Evolutionary conservation across 1,140 invertebrate species (phyloP).

Genomic region (Carposina sasakii): DNA sequence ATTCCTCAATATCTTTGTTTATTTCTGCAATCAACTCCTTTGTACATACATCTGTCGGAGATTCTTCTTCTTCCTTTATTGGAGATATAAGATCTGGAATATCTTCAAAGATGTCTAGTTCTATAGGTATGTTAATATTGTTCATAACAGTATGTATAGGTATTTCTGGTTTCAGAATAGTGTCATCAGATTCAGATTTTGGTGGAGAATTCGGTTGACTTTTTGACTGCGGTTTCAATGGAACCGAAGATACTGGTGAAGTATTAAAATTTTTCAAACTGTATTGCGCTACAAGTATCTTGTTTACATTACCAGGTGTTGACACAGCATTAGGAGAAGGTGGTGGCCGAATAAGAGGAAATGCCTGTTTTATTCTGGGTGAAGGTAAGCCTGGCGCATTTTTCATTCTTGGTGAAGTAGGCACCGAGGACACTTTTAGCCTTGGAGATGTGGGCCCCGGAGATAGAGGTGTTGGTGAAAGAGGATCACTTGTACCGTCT

Average conservation of each 20-base stretch:
- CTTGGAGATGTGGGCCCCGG: slow-evolving; percentile 76
- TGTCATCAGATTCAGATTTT: slow-evolving; percentile 57
- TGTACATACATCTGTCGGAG: slow-evolving; percentile 48
- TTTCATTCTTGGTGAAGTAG: slow-evolving; percentile 79
- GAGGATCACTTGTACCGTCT: slow-evolving; percentile 72
- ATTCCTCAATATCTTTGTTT: slow-evolving; percentile 70
- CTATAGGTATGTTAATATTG: slow-evolving; percentile 40
- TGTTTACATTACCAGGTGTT: slow-evolving; percentile 58
- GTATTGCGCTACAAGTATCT: slow-evolving; percentile 63
- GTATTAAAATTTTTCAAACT: slow-evolving; percentile 63
- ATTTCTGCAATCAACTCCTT: slow-evolving; percentile 68
- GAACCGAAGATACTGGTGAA: slow-evolving; percentile 28
- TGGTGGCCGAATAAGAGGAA: slow-evolving; percentile 74
- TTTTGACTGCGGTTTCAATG: slow-evolving; percentile 57
- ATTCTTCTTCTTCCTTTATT: slow-evolving; percentile 58
- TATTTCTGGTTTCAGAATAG: slow-evolving; percentile 38
- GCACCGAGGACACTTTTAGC: slow-evolving; percentile 77
- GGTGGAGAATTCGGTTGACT: slow-evolving; percentile 70
- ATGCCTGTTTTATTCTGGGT: slow-evolving; percentile 75
- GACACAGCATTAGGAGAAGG: slow-evolving; percentile 72
- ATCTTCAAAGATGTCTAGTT: slow-evolving; percentile 54
- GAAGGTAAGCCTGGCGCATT: slow-evolving; percentile 75
- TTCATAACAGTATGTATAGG: too few species aligned
- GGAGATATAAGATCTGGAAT: slow-evolving; percentile 56
- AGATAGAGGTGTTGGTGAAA: slow-evolving; percentile 73